Base-by-base conservation (phyloP, 2,797 vertebrate genomes). In the Diplodus puntazzo region DNA sequence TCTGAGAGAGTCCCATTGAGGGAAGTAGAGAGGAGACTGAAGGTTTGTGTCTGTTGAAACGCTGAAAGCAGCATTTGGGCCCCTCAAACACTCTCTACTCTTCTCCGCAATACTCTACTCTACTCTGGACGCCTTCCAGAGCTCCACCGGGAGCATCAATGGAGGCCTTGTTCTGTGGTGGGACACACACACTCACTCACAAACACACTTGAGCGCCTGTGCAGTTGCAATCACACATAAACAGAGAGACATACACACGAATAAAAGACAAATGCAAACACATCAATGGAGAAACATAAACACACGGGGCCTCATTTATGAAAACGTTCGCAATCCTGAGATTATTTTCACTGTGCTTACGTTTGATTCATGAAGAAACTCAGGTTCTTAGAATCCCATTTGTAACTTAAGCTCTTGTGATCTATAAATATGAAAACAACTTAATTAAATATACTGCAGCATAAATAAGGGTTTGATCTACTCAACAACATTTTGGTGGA, bases 141-240 rank as follows among this genome's bases (percentile, higher is more conserved):
- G 69, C 69, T 67, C 30, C 63, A n/a, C 53, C 21, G 65, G 63
- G 76, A 65, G 65, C 87, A 84, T 92, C 92, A 96, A 95, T 94
- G 88, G 74, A 63, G 70, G 85, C 91, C 90, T 95, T 96, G 95
- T 96, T 93, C 81, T 84, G 62, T 11, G 45, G 43, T n/a, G 39
- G 73, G 52, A 62, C 64, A 49, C 77, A 75, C 73, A 64, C 52
- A 59, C 21, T 20, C 39, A 69, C 39, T 45, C 8, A 52, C 52
- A 46, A 70, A 77, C 76, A 60, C 50, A 54, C 42, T 1, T 18
- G 14, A 61, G 46, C 2, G 0, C 21, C 62, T 34, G 25, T 39
- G 21, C 60, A 63, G 20, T 11, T 27, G 43, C 52, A 23, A 30
- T 21, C 25, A 46, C 72, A 42, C 46, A 60, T 46, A 64, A 60